Percentiles rank a stretch among this genome's conserved stretches.
Evolutionary conservation across 2,113 vertebrate genomes (phyloP).

Genomic region (Austrofundulus limnaeus): DNA sequence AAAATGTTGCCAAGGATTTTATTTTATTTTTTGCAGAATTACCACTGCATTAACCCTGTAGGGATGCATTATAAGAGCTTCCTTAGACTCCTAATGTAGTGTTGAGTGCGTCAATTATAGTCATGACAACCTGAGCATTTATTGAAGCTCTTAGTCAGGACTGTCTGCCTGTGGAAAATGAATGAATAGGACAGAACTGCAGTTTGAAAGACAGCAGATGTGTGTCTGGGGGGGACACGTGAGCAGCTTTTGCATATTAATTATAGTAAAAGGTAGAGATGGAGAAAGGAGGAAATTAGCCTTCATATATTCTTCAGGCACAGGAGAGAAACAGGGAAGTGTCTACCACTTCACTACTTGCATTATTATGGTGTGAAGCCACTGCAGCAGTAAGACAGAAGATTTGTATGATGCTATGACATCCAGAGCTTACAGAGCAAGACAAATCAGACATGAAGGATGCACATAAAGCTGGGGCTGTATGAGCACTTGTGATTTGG

Average conservation of each 20-base stretch:
- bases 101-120: constrained; percentile 52
- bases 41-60: constrained; percentile 34
- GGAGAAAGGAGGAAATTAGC: not conserved
- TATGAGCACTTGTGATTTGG: constrained; percentile 9
- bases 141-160: constrained; percentile 54
- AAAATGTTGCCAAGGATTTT: constrained; percentile 5
- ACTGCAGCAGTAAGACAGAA: constrained; percentile 11
- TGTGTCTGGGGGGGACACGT: constrained; percentile 18
- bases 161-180: constrained; percentile 38
- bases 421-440: not conserved
- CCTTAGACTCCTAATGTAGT: constrained; percentile 45
- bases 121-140: constrained; percentile 66
- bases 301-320: not conserved
- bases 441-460: constrained; percentile 1
- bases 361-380: not conserved
- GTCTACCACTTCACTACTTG: constrained; percentile 8
- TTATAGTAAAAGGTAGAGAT: constrained; percentile 1
- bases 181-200: constrained; percentile 20
- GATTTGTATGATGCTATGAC: constrained; percentile 2
- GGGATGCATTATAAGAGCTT: constrained; percentile 32
- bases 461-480: not conserved
- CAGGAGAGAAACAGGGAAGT: not conserved
- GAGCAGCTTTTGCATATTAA: constrained; percentile 23
- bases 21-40: constrained; percentile 4
- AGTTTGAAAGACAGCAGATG: constrained; percentile 26